These are phyloP conservation scores for Chiloscyllium punctatum DNA, from an alignment of 2,797 vertebrate genomes.

Conservation along the genomic window DNA sequence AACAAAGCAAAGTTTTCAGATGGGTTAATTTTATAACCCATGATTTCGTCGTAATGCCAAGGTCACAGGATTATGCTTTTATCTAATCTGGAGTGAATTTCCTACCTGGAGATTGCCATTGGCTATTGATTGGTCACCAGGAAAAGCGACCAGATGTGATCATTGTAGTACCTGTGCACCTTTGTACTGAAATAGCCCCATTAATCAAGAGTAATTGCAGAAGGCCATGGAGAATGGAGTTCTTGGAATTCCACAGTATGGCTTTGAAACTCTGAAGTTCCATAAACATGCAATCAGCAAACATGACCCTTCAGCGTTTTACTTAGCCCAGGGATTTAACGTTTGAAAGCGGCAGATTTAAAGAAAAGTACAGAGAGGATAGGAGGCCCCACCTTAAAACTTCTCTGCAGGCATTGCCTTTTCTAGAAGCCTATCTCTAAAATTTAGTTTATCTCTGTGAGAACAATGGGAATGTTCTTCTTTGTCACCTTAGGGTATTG, in stretches of 20 bases:
- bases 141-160: constrained; percentile 7
- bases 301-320: constrained; percentile 1
- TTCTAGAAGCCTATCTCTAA: background rate
- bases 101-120: background rate
- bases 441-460: background rate
- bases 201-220: constrained; percentile 32
- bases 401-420: background rate
- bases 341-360: constrained; percentile 19
- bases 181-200: constrained; percentile 24
- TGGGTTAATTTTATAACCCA: background rate
- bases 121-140: constrained; percentile 5
- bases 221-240: constrained; percentile 27
- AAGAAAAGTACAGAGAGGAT: background rate
- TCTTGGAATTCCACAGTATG: constrained; percentile 29
- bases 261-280: constrained; percentile 34
- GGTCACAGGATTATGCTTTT: background rate
- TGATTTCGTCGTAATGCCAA: background rate
- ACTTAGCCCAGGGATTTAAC: constrained; percentile 25
- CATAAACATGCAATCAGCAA: constrained; percentile 35
- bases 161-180: constrained; percentile 9
- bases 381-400: background rate
- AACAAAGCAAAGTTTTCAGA: background rate
- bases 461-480: background rate
- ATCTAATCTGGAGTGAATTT: background rate
- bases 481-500: background rate